Evolutionary conservation across 1,140 invertebrate species (phyloP).

Genomic region (Caenorhabditis latens): DNA sequence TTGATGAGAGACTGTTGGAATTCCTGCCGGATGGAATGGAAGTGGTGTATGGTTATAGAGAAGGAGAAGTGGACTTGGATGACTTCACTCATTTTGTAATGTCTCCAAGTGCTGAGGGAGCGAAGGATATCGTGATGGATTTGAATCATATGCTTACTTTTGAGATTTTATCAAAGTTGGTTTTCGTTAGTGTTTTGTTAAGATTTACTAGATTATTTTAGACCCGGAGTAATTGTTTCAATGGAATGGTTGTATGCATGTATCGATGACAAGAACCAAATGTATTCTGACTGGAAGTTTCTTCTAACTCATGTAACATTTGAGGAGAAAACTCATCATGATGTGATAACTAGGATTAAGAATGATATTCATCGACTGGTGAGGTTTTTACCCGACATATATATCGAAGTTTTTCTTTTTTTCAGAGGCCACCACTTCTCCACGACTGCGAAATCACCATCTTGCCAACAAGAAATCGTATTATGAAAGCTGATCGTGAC

Average conservation of each 20-base stretch:
- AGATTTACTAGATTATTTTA: neutral
- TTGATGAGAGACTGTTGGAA: neutral
- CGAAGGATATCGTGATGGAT: neutral
- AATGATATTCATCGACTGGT: slow-evolving; percentile 31
- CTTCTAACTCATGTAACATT: neutral
- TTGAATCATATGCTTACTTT: neutral
- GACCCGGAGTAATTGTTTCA: slow-evolving; percentile 20
- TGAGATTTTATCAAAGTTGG: neutral
- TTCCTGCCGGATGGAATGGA: neutral
- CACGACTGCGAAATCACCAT: neutral
- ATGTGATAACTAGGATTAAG: neutral
- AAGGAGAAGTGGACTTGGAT: neutral
- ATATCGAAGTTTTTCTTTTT: neutral
- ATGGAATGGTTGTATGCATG: neutral
- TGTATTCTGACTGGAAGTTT: neutral
- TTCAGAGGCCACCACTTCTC: slow-evolving; percentile 15
- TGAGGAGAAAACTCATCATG: slow-evolving; percentile 2
- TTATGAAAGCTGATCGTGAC: neutral
- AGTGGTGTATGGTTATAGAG: neutral
- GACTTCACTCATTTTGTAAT: slow-evolving; percentile 1
- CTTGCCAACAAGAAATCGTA: neutral
- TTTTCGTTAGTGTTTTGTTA: neutral
- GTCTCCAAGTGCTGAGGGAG: neutral
- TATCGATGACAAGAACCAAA: neutral
- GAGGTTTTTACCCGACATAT: neutral